Conservation (phyloP, 1,140 invertebrate species). For the Ceratosolen solmsi region DNA sequence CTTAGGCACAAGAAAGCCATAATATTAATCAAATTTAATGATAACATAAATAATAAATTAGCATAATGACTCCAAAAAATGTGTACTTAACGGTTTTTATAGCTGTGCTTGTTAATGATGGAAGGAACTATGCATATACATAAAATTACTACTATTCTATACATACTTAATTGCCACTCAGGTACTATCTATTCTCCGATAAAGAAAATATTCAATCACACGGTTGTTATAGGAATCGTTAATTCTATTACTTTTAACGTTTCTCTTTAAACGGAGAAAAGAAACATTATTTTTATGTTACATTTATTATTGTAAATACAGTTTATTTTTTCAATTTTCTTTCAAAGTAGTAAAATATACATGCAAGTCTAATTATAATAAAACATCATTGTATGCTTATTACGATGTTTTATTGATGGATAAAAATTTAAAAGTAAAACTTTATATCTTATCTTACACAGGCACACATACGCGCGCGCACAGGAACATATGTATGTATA, state of each 20-base stretch:
- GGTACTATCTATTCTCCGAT: not conserved
- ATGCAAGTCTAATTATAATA: too few relatives aligned
- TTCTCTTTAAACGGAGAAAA: not conserved
- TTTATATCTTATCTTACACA: too few relatives aligned
- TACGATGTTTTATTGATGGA: too few relatives aligned
- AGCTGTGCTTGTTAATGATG: not conserved
- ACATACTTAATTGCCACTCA: not conserved
- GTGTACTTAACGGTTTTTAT: constrained; percentile 11
- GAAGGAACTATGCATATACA: not conserved
- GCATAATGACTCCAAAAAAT: constrained; percentile 24
- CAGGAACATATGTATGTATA: too few relatives aligned
- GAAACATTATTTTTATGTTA: too few relatives aligned
- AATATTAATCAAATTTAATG: constrained; percentile 32
- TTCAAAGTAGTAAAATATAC: too few relatives aligned
- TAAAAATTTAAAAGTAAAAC: too few relatives aligned
- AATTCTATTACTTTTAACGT: constrained; percentile 8
- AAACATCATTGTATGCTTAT: too few relatives aligned
- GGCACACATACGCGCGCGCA: too few relatives aligned
- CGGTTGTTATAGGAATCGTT: not conserved
- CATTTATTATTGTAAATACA: too few relatives aligned
- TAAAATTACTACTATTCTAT: not conserved
- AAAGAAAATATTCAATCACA: not conserved
- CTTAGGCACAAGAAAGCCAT: not conserved
- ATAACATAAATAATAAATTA: constrained; percentile 22
- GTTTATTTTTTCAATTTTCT: too few relatives aligned